Evolutionary conservation across 1,140 invertebrate species (phyloP).

Genomic region (Helicoverpa zea): DNA sequence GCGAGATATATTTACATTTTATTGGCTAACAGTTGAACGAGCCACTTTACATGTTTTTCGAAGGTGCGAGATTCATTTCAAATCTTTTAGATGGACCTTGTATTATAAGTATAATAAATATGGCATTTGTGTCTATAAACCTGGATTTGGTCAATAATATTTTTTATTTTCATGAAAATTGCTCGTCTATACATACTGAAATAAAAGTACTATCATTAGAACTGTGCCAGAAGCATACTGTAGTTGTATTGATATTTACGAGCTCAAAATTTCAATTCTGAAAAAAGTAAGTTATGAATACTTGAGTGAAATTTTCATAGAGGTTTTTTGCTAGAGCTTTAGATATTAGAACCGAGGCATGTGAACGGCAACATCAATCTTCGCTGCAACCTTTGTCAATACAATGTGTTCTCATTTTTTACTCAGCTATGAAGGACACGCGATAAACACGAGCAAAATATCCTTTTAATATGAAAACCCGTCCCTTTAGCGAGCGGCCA

Average conservation of each 20-base stretch:
- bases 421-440: background rate
- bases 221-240: too few relatives aligned
- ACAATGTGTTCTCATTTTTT: conserved; percentile 43
- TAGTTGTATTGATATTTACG: too few relatives aligned
- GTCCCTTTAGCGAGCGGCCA: conserved; percentile 48
- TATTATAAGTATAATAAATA: background rate
- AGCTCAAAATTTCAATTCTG: too few relatives aligned
- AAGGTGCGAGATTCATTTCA: conserved; percentile 7
- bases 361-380: conserved; percentile 24
- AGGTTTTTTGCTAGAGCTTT: background rate
- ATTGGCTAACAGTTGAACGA: conserved; percentile 5
- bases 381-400: conserved; percentile 37
- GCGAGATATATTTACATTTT: conserved; percentile 28
- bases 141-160: too few relatives aligned
- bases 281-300: background rate
- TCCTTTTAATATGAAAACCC: conserved; percentile 67
- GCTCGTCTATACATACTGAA: too few relatives aligned
- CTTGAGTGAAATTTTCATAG: background rate
- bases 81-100: background rate
- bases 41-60: conserved; percentile 4
- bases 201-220: too few relatives aligned
- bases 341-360: background rate
- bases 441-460: conserved; percentile 48
- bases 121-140: too few relatives aligned
- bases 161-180: too few relatives aligned